These are phyloP conservation scores for Xestia xanthographa DNA, from an alignment of 2,888 invertebrate species.

Conservation along the genomic window DNA sequence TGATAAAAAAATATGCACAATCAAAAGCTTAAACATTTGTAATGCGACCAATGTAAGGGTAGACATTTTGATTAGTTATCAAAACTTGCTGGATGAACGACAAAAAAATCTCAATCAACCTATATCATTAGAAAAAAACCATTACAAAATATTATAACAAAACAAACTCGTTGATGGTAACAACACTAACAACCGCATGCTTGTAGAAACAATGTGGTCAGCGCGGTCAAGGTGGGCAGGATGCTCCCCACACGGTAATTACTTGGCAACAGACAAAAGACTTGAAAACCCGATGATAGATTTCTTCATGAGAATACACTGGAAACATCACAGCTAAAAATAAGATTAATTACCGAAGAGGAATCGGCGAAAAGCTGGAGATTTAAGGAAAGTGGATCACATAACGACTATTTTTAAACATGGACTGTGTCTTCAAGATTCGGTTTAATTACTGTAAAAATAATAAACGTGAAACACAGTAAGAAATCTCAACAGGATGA, in stretches of 20 bases:
- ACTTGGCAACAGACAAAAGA: slow-evolving; percentile 44
- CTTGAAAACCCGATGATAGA: slow-evolving; percentile 26
- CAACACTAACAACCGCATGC: slow-evolving; percentile 37
- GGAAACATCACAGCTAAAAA: slow-evolving; percentile 33
- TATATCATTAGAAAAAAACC: neutral
- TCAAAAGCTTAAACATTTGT: neutral
- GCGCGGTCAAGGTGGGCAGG: slow-evolving; percentile 56
- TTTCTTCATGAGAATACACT: slow-evolving; percentile 26
- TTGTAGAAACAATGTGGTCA: slow-evolving; percentile 41
- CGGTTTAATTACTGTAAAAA: neutral
- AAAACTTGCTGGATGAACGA: neutral
- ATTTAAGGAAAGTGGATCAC: neutral
- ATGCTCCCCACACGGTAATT: slow-evolving; percentile 48
- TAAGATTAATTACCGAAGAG: slow-evolving; percentile 6
- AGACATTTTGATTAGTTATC: neutral
- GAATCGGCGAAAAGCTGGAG: neutral
- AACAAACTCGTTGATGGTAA: slow-evolving; percentile 27
- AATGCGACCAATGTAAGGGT: neutral
- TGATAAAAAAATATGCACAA: neutral
- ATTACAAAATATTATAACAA: slow-evolving; percentile 11
- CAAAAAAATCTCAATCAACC: neutral
- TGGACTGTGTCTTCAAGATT: neutral
- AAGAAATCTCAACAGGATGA: neutral
- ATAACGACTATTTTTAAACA: neutral
- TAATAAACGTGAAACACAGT: neutral